Base-by-base conservation (phyloP, 2,888 invertebrate species). In the Andrena trimmerana region DNA sequence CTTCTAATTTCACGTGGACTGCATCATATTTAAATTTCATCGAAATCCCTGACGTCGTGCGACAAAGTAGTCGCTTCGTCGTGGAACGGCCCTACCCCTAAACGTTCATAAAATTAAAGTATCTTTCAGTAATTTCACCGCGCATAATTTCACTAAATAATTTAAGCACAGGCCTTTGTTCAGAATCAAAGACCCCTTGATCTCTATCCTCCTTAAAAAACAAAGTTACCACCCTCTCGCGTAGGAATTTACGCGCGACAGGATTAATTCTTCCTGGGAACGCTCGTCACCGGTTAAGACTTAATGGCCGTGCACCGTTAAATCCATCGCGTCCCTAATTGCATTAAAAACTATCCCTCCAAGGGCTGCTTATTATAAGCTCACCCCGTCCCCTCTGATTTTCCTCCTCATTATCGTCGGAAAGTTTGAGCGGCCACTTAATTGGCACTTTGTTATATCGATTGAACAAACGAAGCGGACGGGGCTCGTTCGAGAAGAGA, bases 361-460 rank as follows among this genome's bases (percentile, higher is more conserved):
- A 5, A 16, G 13, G 63, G 13, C 65, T 52, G 52, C 82, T 73
- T 77, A 69, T 83, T 81, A 81, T 65, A 60, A 54, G 42, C 59
- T 42, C 65, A 13, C 33, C 24, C 27, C 20, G 67, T 54, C 57
- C 69, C 36, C 63, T 50, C 59, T 67, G 66, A 83, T 83, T 70
- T 69, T 76, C 76, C 59, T 72, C 42, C 72, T 77, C 82, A 73
- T 82, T 78, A 82, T 74, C 83, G 78, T 71, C 72, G 74, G 48
- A 65, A 78, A 81, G 71, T 71, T 83, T 60, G 27, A 77, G 33
- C 73, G 70, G 52, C 57, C 74, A 54, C 52, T 82, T 83, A 83
- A 83, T 83, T 82, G 83, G 63, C 71, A 71, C 67, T 78, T 68
- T 67, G 74, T 78, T 67, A 75, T 52, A 78, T 82, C 83, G 83